Evolutionary conservation across 2,888 invertebrate species (phyloP).

Genomic region (Ferrisia virgata): DNA sequence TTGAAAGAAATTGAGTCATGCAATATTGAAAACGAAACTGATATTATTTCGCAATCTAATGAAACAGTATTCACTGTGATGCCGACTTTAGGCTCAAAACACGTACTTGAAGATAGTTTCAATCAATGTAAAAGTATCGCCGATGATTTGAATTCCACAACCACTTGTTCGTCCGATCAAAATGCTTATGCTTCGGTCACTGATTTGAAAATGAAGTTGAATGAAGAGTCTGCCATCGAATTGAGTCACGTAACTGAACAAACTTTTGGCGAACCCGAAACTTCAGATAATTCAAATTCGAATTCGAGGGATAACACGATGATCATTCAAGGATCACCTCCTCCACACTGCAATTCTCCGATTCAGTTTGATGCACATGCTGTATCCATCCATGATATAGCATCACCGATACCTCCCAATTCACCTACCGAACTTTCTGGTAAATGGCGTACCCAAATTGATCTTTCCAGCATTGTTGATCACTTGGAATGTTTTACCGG

Average conservation of each 20-base stretch:
- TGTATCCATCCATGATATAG: neutral
- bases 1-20: neutral
- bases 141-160: neutral
- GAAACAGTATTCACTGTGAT: neutral
- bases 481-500: neutral
- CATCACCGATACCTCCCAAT: neutral
- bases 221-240: neutral
- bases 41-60: too few relatives aligned
- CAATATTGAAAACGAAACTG: too few relatives aligned
- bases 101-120: neutral
- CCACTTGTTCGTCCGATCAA: neutral
- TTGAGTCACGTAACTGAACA: neutral
- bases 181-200: neutral
- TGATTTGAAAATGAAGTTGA: neutral
- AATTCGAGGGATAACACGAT: neutral
- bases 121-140: neutral
- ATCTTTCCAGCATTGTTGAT: neutral
- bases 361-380: neutral
- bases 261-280: neutral
- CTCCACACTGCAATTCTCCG: neutral
- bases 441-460: neutral
- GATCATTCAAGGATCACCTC: neutral
- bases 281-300: neutral
- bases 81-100: neutral
- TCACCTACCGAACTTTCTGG: neutral